Conservation (phyloP, 2,888 invertebrate genomes). For the Odontocerum albicorne region DNA sequence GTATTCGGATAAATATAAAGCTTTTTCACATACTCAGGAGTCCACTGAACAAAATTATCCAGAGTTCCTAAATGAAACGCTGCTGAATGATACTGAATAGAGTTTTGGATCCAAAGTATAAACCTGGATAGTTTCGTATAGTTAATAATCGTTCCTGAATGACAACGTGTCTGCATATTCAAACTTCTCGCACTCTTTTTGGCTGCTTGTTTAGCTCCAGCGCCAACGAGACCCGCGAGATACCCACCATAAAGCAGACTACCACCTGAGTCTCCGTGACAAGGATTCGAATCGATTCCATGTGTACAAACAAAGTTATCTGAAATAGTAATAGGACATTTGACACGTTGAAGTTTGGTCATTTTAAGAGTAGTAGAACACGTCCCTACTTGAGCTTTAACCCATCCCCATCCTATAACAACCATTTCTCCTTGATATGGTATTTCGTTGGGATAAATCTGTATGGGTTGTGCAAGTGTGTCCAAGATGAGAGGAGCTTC, state of each 20-base stretch:
- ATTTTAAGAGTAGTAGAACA: conserved; percentile 2
- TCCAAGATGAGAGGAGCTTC: conserved; percentile 13
- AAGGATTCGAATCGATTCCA: conserved; percentile 1
- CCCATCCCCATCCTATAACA: conserved; percentile 9
- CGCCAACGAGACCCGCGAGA: conserved; percentile 9
- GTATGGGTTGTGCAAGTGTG: neutral
- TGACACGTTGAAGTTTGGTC: neutral
- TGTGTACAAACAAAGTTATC: conserved; percentile 3
- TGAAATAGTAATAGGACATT: neutral
- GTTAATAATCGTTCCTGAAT: too few relatives aligned
- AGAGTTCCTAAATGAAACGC: too few relatives aligned
- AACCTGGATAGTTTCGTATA: too few relatives aligned
- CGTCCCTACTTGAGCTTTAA: neutral
- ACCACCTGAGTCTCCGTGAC: conserved; percentile 16
- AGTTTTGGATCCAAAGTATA: too few relatives aligned
- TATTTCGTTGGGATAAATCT: neutral
- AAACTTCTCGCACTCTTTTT: too few relatives aligned
- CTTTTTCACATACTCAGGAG: too few relatives aligned
- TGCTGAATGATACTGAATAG: too few relatives aligned
- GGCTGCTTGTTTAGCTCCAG: too few relatives aligned
- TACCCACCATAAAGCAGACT: conserved; percentile 1
- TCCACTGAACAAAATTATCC: too few relatives aligned
- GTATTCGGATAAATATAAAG: too few relatives aligned
- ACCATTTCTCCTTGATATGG: neutral
- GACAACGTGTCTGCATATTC: too few relatives aligned